A percentile compares a stretch with the other conserved stretches of the same genome.
These are phyloP conservation scores for Caenorhabditis remanei DNA, from an alignment of 1,140 invertebrate species.

Conservation along the genomic window DNA sequence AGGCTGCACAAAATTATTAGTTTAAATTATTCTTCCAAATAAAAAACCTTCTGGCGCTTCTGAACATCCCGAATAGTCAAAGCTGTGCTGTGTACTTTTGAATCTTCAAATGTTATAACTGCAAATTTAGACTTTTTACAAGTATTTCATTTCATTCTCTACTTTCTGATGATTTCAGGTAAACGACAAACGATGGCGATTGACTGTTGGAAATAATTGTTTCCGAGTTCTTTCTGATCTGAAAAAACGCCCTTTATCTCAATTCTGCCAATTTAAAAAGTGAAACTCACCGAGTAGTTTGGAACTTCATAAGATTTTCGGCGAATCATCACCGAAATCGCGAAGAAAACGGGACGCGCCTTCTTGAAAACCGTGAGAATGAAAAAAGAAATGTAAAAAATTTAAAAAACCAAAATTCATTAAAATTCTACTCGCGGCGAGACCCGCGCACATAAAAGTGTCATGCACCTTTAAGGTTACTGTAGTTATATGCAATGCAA, in stretches of 20 bases:
- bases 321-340: background rate
- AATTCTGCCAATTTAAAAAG: background rate
- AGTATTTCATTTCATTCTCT: background rate
- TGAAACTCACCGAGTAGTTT: background rate
- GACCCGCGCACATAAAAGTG: background rate
- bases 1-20: background rate
- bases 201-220: conserved; percentile 19
- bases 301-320: background rate
- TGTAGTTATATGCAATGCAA: background rate
- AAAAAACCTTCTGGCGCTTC: background rate
- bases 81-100: background rate
- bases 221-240: background rate
- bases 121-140: background rate
- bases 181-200: conserved; percentile 20
- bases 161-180: background rate
- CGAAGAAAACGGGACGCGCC: background rate
- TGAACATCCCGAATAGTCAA: background rate
- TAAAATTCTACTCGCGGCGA: background rate
- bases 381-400: background rate
- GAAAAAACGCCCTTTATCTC: background rate
- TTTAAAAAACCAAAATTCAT: background rate
- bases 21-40: background rate
- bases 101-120: background rate
- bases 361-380: background rate
- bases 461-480: conserved; percentile 17